Evolutionary conservation across 2,797 vertebrate species (phyloP), one percentile per base, ranked within the genome.

Genomic region (Delichon dasypus): DNA sequence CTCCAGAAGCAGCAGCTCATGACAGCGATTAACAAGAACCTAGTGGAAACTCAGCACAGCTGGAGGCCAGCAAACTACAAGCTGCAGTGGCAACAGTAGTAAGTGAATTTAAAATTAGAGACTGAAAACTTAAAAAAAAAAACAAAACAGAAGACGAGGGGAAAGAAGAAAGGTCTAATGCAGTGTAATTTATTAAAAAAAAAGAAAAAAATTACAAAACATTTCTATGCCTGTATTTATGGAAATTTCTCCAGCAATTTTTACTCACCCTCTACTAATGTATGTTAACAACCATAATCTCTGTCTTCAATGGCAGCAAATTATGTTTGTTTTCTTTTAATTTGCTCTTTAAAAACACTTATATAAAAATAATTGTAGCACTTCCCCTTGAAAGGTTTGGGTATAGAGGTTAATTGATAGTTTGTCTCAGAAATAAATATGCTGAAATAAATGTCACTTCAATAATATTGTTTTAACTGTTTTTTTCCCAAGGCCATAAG

Each of bases 21-120:
- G 77, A 36, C 87, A 84, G 60, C 72, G 88, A 94, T 93, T 67
- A 97, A 89, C 68, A 80, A 60, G 78, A 85, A 91, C 32, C 61
- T 29, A 38, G 47, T 88, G 75, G 70, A 89, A 80, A 89, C 82
- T 38, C 78, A 80, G 93, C 78, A 88, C 83, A 95, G 57, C 66
- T 88, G 85, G 90, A 88, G 66, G 62, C 58, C 76, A 93, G 71
- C 44, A 75, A 78, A 61, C 32, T 47, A 50, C 68, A 91, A 91
- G 68, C 36, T 89, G 72, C 83, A 93, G 40, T 32, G 32, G 36
- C 50, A 82, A 87, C 44, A 38, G 42, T 85, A 93, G 40, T 42
- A 82, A 84, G 30, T 45, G 75, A 89, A 92, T 84, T 83, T 80
- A 85, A 93, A 88, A 91, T 92, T 23, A 87, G 55, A 75, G 30